Conservation (phyloP, 2,888 invertebrate genomes). For the Drosophila mimica region DNA sequence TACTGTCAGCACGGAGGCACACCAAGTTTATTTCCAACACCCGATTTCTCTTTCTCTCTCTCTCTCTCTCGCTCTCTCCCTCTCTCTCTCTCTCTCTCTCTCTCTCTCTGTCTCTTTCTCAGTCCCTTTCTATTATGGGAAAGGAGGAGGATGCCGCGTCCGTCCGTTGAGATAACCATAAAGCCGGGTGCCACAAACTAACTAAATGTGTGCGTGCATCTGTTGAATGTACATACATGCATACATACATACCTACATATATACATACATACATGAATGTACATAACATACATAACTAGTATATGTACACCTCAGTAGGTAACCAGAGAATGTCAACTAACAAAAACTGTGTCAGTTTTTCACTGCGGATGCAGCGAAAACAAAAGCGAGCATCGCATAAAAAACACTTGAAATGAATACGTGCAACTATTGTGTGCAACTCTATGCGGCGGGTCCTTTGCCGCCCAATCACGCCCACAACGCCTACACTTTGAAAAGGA, state of each 20-base stretch:
- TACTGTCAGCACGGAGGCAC: slow-evolving; percentile 73
- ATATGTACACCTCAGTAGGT: not conserved
- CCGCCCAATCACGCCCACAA: not conserved
- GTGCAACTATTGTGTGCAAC: slow-evolving; percentile 59
- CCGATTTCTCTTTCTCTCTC: not conserved
- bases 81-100: too few species aligned
- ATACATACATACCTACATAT: not conserved
- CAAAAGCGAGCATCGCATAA: slow-evolving; percentile 71
- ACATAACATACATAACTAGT: not conserved
- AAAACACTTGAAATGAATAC: slow-evolving; percentile 77
- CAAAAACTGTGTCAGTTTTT: slow-evolving; percentile 64
- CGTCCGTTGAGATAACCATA: slow-evolving; percentile 14
- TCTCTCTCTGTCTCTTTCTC: not conserved
- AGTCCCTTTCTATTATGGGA: not conserved
- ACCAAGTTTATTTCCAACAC: slow-evolving; percentile 36
- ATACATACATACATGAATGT: not conserved
- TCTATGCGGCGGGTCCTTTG: slow-evolving; percentile 1
- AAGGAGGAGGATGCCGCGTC: not conserved
- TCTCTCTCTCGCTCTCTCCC: not conserved
- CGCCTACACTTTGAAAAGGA: not conserved
- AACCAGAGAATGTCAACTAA: slow-evolving; percentile 39
- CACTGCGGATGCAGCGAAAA: slow-evolving; percentile 50
- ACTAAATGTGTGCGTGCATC: not conserved
- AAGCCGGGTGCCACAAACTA: slow-evolving; percentile 8
- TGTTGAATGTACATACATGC: not conserved